Evolutionary conservation across 2,113 vertebrate species (phyloP).

Genomic region (Coracopsis vasa): DNA sequence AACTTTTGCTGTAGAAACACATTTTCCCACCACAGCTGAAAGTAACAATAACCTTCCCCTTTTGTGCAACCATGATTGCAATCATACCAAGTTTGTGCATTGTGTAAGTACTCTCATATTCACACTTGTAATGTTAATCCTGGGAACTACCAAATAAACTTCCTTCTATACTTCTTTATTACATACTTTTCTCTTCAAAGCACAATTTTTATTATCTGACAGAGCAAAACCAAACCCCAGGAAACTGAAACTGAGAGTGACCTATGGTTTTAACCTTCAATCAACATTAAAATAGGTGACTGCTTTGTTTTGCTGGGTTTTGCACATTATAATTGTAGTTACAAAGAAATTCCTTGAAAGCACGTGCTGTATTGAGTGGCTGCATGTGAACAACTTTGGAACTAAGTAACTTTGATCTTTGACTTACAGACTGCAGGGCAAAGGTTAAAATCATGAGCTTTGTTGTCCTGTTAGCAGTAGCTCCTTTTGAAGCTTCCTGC

Average conservation of each 20-base stretch:
- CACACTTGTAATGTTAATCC: constrained; percentile 43
- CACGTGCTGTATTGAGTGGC: not conserved
- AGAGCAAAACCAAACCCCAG: constrained; percentile 31
- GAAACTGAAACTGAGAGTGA: constrained; percentile 65
- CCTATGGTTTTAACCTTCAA: constrained; percentile 60
- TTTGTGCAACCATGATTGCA: not conserved
- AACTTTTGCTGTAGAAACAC: not conserved
- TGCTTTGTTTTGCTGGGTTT: constrained; percentile 63
- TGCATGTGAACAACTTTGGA: constrained; percentile 56
- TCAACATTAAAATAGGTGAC: constrained; percentile 61
- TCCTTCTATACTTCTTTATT: constrained; percentile 63
- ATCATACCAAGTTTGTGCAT: not conserved
- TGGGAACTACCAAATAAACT: constrained; percentile 49
- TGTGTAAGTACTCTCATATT: not conserved
- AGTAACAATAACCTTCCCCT: not conserved
- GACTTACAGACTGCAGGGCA: constrained; percentile 44
- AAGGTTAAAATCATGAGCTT: constrained; percentile 60
- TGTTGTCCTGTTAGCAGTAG: constrained; percentile 51
- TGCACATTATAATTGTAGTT: constrained; percentile 67
- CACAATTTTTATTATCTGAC: constrained; percentile 65
- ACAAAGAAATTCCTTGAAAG: constrained; percentile 68
- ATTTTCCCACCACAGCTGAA: not conserved
- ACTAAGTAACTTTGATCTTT: constrained; percentile 65
- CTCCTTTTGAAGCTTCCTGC: constrained; percentile 55
- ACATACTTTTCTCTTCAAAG: constrained; percentile 56